These are phyloP conservation scores for Cepaea hortensis DNA, from an alignment of 2,888 invertebrate species.

Conservation along the genomic window DNA sequence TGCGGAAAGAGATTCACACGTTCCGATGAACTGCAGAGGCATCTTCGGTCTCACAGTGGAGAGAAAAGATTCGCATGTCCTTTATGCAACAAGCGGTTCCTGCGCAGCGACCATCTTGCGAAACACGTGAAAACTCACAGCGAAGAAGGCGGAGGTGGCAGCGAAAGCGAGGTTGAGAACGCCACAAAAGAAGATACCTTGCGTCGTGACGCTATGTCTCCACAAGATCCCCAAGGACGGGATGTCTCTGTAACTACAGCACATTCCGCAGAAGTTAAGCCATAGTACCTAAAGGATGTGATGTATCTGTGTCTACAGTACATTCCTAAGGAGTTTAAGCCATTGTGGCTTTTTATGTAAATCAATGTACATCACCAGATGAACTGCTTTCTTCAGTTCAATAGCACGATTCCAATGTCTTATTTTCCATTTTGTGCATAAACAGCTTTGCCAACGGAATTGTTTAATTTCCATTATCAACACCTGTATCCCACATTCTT, in stretches of 20 bases:
- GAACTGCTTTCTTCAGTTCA: too few species aligned
- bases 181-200: slow-evolving; percentile 55
- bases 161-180: slow-evolving; percentile 63
- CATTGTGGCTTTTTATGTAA: too few species aligned
- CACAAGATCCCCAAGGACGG: slow-evolving; percentile 7
- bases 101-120: slow-evolving; percentile 93
- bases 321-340: slow-evolving; percentile 42
- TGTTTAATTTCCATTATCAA: too few species aligned
- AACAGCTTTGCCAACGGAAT: too few species aligned
- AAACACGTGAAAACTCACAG: slow-evolving; percentile 92
- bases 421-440: too few species aligned
- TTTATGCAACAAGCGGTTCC: slow-evolving; percentile 94
- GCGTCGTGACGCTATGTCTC: slow-evolving; percentile 39
- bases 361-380: too few species aligned
- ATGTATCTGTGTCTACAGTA: slow-evolving; percentile 3
- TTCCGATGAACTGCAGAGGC: slow-evolving; percentile 96
- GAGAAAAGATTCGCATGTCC: slow-evolving; percentile 94
- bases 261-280: slow-evolving; percentile 43
- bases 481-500: too few species aligned
- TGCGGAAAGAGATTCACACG: slow-evolving; percentile 97
- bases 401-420: too few species aligned
- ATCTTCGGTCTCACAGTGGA: slow-evolving; percentile 92
- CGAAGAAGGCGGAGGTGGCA: slow-evolving; percentile 59
- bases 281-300: slow-evolving; percentile 5
- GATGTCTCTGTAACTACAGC: slow-evolving; percentile 9